A percentile compares a stretch with the other conserved stretches of the same genome.
Conservation (phyloP, 1,140 invertebrate species). For the Bradysia coprophila region DNA sequence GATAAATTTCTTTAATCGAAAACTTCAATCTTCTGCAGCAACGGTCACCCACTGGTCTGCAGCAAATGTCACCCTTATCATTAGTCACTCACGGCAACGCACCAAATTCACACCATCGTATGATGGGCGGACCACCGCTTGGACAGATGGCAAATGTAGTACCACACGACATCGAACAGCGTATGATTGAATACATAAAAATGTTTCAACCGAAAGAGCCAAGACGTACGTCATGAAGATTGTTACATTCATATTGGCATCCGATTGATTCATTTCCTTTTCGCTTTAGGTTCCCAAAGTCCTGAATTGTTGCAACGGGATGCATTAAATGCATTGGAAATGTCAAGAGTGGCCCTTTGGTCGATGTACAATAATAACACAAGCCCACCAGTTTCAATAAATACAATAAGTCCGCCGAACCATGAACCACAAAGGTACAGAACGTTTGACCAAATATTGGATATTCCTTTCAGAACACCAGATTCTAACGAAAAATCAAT, state of each 20-base stretch:
- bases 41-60: slow-evolving; percentile 33
- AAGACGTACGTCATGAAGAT: too few relatives aligned
- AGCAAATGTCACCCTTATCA: slow-evolving; percentile 58
- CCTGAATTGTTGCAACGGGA: slow-evolving; percentile 30
- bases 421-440: slow-evolving; percentile 33
- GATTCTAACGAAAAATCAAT: too few relatives aligned
- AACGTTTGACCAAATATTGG: too few relatives aligned
- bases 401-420: slow-evolving; percentile 13
- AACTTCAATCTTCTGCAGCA: too few relatives aligned
- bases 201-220: slow-evolving; percentile 32
- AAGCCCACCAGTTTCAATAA: slow-evolving; percentile 17
- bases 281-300: slow-evolving; percentile 28
- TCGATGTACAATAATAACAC: slow-evolving; percentile 56
- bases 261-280: slow-evolving; percentile 5
- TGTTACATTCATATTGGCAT: too few relatives aligned
- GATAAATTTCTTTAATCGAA: too few relatives aligned
- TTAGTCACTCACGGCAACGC: slow-evolving; percentile 37
- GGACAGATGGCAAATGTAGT: slow-evolving; percentile 32
- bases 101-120: slow-evolving; percentile 12
- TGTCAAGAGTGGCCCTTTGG: slow-evolving; percentile 60
- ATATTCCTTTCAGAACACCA: too few relatives aligned
- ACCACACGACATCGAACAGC: slow-evolving; percentile 46
- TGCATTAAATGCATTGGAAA: slow-evolving; percentile 45
- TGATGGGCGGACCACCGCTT: slow-evolving; percentile 7
- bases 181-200: slow-evolving; percentile 63